These are phyloP conservation scores for Xanthia icteritia DNA, from an alignment of 2,888 invertebrate species.

Conservation along the genomic window DNA sequence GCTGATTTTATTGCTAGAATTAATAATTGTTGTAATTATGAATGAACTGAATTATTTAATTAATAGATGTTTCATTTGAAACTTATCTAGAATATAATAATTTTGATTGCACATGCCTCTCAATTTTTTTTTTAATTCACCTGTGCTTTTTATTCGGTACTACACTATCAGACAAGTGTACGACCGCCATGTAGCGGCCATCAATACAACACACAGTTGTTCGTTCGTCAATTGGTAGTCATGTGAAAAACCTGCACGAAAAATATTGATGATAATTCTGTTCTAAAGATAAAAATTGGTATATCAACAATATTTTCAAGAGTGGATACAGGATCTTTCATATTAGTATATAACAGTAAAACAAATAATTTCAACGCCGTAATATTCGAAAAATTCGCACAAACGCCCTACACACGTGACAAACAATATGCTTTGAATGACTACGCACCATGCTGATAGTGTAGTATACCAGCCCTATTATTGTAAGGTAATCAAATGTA, in stretches of 20 bases:
- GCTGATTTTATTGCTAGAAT: slow-evolving; percentile 68
- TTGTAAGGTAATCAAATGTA: slow-evolving; percentile 75
- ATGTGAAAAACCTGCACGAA: not conserved
- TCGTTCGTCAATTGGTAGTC: not conserved
- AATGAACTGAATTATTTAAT: slow-evolving; percentile 74
- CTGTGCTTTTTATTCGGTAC: slow-evolving; percentile 63
- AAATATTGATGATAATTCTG: not conserved
- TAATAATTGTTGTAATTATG: slow-evolving; percentile 74
- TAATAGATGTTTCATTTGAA: slow-evolving; percentile 69
- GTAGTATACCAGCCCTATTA: slow-evolving; percentile 60
- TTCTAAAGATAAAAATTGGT: too few species aligned
- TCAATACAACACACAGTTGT: not conserved
- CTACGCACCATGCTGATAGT: slow-evolving; percentile 45
- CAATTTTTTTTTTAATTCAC: slow-evolving; percentile 55
- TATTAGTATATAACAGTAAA: slow-evolving; percentile 81
- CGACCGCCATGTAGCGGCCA: not conserved
- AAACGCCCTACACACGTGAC: slow-evolving; percentile 13
- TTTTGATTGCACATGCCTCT: slow-evolving; percentile 64
- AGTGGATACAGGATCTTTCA: slow-evolving; percentile 63
- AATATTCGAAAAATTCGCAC: slow-evolving; percentile 77
- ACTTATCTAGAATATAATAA: slow-evolving; percentile 61
- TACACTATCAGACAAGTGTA: slow-evolving; percentile 49
- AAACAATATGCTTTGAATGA: slow-evolving; percentile 8
- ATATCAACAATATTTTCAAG: not conserved
- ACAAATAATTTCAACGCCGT: slow-evolving; percentile 68